Evolutionary conservation across 2,888 invertebrate species (phyloP).

Genomic region (Chesias legatella): DNA sequence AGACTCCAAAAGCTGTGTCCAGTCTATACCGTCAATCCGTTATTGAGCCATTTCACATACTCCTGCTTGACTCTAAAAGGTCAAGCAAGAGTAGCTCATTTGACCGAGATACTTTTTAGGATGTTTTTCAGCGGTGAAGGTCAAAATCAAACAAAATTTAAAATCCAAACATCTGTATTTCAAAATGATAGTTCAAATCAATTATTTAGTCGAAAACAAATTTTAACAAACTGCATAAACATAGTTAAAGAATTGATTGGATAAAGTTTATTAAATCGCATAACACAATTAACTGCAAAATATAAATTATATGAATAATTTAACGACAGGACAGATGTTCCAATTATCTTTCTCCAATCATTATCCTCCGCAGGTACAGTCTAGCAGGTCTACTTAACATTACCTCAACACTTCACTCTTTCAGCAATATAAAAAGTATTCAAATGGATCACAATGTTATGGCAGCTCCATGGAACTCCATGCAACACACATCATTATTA

Average conservation of each 20-base stretch:
- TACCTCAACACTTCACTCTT: constrained; percentile 66
- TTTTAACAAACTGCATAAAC: constrained; percentile 74
- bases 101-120: too few relatives aligned
- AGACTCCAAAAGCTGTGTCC: too few relatives aligned
- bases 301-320: constrained; percentile 48
- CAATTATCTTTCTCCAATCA: constrained; percentile 67
- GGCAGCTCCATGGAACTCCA: constrained; percentile 76
- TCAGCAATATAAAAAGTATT: constrained; percentile 79
- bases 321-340: constrained; percentile 48
- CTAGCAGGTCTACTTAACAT: constrained; percentile 78
- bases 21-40: too few relatives aligned
- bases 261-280: constrained; percentile 55
- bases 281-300: constrained; percentile 30
- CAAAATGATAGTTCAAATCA: constrained; percentile 70
- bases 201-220: constrained; percentile 74
- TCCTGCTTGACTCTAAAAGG: too few relatives aligned
- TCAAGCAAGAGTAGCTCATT: too few relatives aligned
- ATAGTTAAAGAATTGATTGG: constrained; percentile 65
- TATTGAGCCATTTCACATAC: too few relatives aligned
- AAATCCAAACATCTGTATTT: constrained; percentile 79
- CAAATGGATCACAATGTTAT: constrained; percentile 79
- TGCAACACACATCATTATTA: constrained; percentile 53
- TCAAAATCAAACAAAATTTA: constrained; percentile 37
- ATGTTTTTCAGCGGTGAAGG: neutral
- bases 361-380: constrained; percentile 64